Evolutionary conservation across 2,888 invertebrate genomes (phyloP).

Genomic region (Ecliptopera silaceata): DNA sequence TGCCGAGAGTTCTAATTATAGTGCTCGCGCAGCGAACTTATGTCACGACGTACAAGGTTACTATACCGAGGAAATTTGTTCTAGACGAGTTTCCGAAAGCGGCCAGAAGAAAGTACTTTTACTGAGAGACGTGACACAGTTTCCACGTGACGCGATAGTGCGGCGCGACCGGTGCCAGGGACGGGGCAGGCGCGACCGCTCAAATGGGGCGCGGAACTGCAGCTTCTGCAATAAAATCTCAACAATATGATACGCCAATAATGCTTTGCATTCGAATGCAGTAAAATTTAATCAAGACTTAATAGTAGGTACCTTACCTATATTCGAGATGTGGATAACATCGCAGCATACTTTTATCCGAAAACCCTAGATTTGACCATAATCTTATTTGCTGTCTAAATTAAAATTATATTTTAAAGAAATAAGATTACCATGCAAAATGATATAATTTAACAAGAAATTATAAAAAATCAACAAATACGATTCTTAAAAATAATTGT

Average conservation of each 20-base stretch:
- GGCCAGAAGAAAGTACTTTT: slow-evolving; percentile 82
- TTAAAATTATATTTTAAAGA: too few relatives aligned
- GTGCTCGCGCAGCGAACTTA: slow-evolving; percentile 62
- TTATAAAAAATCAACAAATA: too few relatives aligned
- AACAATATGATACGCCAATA: slow-evolving; percentile 18
- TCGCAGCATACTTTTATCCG: slow-evolving; percentile 13
- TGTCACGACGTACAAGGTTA: slow-evolving; percentile 77
- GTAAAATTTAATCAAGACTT: slow-evolving; percentile 7
- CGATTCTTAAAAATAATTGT: too few relatives aligned
- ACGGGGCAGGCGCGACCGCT: slow-evolving; percentile 28
- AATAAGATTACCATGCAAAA: too few relatives aligned
- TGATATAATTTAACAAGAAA: too few relatives aligned
- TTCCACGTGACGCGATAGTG: slow-evolving; percentile 60
- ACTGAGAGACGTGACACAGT: slow-evolving; percentile 78
- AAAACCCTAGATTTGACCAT: slow-evolving; percentile 4
- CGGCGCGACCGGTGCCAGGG: slow-evolving; percentile 33
- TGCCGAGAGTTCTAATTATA: slow-evolving; percentile 66
- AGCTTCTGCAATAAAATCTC: slow-evolving; percentile 26
- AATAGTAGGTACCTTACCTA: slow-evolving; percentile 8
- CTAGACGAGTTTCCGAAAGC: slow-evolving; percentile 79
- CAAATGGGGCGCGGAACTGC: slow-evolving; percentile 45
- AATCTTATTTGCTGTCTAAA: too few relatives aligned
- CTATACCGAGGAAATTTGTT: slow-evolving; percentile 71
- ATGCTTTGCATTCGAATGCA: slow-evolving; percentile 17
- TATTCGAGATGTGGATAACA: too few relatives aligned